Percentiles rank a stretch among this genome's conserved stretches.
phyloP scores from a whole-genome alignment of 2,797 vertebrate genomes.

The Neostethus bicornis region DNA sequence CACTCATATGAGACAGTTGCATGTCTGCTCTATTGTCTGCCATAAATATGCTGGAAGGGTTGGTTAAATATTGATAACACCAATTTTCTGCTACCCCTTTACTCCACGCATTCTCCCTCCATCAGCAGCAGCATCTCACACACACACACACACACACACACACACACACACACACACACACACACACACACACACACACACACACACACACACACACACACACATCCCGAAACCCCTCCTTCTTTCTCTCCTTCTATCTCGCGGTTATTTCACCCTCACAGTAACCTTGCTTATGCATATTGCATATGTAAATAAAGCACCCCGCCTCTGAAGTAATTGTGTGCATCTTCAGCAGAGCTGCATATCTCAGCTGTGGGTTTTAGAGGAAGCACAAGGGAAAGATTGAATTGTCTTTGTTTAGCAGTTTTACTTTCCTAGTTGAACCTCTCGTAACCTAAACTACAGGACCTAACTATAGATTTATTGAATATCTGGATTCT shows the following conservation, averaged over 20 bases:
- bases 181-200: constrained; percentile 16
- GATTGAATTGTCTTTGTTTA: constrained; percentile 78
- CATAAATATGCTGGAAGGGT: constrained; percentile 83
- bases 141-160: constrained; percentile 35
- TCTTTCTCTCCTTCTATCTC: constrained; percentile 68
- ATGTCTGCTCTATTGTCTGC: constrained; percentile 79
- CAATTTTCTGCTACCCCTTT: constrained; percentile 78
- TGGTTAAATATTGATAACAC: constrained; percentile 93
- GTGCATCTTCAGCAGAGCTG: constrained; percentile 91
- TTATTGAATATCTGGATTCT: constrained; percentile 71
- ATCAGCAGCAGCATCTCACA: constrained; percentile 30
- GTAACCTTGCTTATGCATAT: constrained; percentile 88
- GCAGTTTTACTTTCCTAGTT: constrained; percentile 79
- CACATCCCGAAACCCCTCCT: constrained; percentile 64
- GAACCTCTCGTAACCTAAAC: constrained; percentile 19
- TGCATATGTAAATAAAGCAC: constrained; percentile 89
- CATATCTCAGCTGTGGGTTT: constrained; percentile 74
- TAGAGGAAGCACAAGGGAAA: constrained; percentile 71
- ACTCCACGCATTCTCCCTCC: constrained; percentile 17
- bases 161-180: constrained; percentile 40
- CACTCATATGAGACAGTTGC: constrained; percentile 76
- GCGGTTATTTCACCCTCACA: constrained; percentile 80
- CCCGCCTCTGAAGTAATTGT: constrained; percentile 90
- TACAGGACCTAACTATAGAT: constrained; percentile 75
- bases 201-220: constrained; percentile 28